phyloP scores from a whole-genome alignment of 1,140 invertebrate species.

The Antheraea mylitta region DNA sequence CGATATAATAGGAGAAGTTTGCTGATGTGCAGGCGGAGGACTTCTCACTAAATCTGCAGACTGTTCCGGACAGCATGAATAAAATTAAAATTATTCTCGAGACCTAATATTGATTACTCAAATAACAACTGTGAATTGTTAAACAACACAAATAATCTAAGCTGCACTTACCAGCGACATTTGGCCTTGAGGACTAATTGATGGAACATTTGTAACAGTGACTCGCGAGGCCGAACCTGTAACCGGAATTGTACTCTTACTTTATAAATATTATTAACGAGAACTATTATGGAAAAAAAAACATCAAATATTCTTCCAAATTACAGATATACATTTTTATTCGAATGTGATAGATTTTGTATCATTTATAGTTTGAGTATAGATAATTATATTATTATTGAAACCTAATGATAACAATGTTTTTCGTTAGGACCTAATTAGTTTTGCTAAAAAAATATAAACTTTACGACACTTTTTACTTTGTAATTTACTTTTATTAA shows the following conservation, averaged over 20 bases:
- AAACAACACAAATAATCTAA: background rate
- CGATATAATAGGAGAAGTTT: conserved; percentile 88
- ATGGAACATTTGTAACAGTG: conserved; percentile 78
- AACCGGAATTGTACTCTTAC: conserved; percentile 15
- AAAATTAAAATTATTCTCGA: conserved; percentile 42
- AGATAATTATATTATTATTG: too few relatives aligned
- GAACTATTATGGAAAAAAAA: too few relatives aligned
- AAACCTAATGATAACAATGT: too few relatives aligned
- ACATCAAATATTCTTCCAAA: too few relatives aligned
- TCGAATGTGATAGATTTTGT: too few relatives aligned
- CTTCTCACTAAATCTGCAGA: conserved; percentile 79
- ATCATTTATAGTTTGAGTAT: too few relatives aligned
- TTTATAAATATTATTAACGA: too few relatives aligned
- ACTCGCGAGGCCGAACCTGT: conserved; percentile 78
- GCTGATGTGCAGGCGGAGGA: conserved; percentile 89
- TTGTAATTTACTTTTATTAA: too few relatives aligned
- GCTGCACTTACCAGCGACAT: conserved; percentile 82
- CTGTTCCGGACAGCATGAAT: conserved; percentile 68
- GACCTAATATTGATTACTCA: background rate
- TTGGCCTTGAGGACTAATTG: conserved; percentile 82
- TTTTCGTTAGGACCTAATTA: too few relatives aligned
- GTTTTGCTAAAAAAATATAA: too few relatives aligned
- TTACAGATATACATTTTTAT: too few relatives aligned
- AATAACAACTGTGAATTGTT: background rate
- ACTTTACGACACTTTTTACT: too few relatives aligned